Evolutionary conservation across 1,140 invertebrate species (phyloP).

Genomic region (Chymomyza costata): DNA sequence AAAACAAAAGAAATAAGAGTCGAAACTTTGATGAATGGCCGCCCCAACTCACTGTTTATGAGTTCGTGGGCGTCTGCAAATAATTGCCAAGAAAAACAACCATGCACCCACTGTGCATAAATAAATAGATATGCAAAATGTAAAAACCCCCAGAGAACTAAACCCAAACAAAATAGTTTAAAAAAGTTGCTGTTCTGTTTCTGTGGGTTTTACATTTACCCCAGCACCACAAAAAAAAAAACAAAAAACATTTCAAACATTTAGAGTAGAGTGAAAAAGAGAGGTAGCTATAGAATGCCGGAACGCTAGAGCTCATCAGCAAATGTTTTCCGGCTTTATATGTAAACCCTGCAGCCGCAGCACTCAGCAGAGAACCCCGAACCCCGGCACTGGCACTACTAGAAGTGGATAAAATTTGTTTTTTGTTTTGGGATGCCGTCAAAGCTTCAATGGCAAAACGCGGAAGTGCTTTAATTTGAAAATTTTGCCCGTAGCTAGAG

Average conservation of each 20-base stretch:
- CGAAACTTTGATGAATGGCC: too few species aligned
- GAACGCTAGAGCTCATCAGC: constrained; percentile 39
- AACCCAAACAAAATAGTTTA: too few species aligned
- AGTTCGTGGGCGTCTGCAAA: constrained; percentile 5
- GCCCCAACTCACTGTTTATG: too few species aligned
- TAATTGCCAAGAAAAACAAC: constrained; percentile 26
- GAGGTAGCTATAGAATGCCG: constrained; percentile 1
- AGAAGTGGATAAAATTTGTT: too few species aligned
- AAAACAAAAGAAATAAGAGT: too few species aligned
- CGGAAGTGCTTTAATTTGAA: constrained; percentile 55
- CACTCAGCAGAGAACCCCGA: too few species aligned
- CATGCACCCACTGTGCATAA: constrained; percentile 27
- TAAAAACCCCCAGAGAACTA: neutral
- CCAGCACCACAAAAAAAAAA: too few species aligned
- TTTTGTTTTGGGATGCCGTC: neutral
- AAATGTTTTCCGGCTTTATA: constrained; percentile 44
- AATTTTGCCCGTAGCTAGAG: constrained; percentile 26
- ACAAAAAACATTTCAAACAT: neutral
- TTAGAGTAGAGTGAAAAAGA: neutral
- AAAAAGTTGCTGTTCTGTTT: too few species aligned
- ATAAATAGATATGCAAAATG: constrained; percentile 26
- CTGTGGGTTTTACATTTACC: too few species aligned
- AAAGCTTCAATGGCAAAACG: constrained; percentile 21
- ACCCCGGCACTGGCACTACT: too few species aligned
- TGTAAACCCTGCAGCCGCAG: neutral